Base-by-base conservation (phyloP, 35 echinoderm and acorn worm genomes). In the Diadema setosum region DNA sequence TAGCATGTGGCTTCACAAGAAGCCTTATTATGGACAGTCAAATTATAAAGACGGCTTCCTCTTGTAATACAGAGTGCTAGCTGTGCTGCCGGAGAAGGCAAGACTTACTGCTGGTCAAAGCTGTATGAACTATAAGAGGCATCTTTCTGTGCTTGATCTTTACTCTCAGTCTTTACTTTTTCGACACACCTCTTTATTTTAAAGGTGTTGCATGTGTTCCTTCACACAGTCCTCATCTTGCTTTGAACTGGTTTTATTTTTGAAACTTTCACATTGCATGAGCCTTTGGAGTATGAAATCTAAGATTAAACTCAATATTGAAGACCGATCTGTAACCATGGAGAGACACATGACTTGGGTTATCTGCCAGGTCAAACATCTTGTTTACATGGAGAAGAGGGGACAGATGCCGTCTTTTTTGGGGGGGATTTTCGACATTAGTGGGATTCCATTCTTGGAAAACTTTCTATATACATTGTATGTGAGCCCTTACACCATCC, bases 361-460 rank as follows among this genome's bases (percentile, higher is more conserved):
- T 24, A 7, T 81, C 70, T 6, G 20, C 43, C 60, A 90, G 39
- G 4, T 45, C 56, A 70, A 32, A 84, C 81, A 90, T 84, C 24
- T 17, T 64, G n/a, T 70, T 39, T 18, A 50, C 29, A 49, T 45
- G 74, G 31, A 91, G 43, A 35, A 75, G 42, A 55, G 59, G 41
- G 27, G 82, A 85, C 18, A 91, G 45, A 45, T 84, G 83, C 37
- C 83, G 46, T 42, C 45, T 58, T 83, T 5, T 34, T n/a, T n/a
- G n/a, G n/a, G 64, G 88, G 45, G 21, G 45, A 23, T n/a, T 41
- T 5, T 0, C 88, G 8, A 41, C 88, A 90, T 46, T 90, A 84
- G 60, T 84, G 88, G 31, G 76, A 90, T 52, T 91, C 89, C 2
- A 73, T 74, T 41, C 31, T 52, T 7, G 61, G 81, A 85, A 85